A percentile compares a stretch with the other conserved stretches of the same genome.
Evolutionary conservation across 2,888 invertebrate species (phyloP).

Genomic region (Drosophila fulvimacula): DNA sequence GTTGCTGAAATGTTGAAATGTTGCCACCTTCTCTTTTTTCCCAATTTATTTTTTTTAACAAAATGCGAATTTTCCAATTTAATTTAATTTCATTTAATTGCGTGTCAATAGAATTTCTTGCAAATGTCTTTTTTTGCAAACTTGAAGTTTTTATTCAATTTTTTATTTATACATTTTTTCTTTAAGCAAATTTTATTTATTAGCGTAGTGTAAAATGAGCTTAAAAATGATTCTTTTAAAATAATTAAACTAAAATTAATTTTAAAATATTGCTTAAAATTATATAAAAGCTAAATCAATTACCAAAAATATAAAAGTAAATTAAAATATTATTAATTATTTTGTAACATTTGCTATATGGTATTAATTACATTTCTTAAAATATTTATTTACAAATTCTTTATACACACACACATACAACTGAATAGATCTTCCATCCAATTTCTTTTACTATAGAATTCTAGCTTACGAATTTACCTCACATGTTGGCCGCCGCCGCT

Average conservation of each 20-base stretch:
- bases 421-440: neutral
- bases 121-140: conserved; percentile 18
- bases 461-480: conserved; percentile 7
- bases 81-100: conserved; percentile 70
- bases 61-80: conserved; percentile 54
- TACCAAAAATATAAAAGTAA: too few relatives aligned
- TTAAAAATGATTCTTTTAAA: neutral
- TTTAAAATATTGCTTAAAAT: neutral
- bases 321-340: too few relatives aligned
- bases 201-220: neutral
- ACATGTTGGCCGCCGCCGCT: conserved; percentile 3
- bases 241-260: neutral
- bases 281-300: neutral
- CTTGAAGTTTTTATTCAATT: conserved; percentile 9
- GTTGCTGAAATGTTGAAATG: conserved; percentile 21
- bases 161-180: neutral
- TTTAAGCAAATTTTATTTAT: neutral
- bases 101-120: conserved; percentile 65
- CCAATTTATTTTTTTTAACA: conserved; percentile 17
- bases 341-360: neutral
- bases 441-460: neutral
- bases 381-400: neutral
- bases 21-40: conserved; percentile 16
- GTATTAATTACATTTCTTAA: neutral
- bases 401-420: too few relatives aligned